phyloP scores from a whole-genome alignment of 2,113 vertebrate genomes.

The Sarotherodon lohbergeri region DNA sequence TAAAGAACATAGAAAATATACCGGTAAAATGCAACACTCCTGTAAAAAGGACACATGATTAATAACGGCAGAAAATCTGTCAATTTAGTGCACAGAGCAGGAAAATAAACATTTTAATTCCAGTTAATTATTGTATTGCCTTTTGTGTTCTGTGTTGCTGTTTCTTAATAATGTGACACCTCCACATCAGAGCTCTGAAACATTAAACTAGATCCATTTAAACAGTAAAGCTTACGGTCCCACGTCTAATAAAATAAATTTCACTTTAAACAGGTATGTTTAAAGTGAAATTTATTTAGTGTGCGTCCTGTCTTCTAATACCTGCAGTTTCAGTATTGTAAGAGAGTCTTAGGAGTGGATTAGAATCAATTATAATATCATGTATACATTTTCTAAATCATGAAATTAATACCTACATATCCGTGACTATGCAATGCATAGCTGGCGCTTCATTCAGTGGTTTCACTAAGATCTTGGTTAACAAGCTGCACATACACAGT shows the following conservation, averaged over 20 bases:
- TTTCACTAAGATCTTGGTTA: neutral
- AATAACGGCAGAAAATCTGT: neutral
- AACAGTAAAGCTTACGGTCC: rapidly evolving
- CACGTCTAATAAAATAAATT: neutral
- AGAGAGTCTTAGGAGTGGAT: neutral
- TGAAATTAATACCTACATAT: neutral
- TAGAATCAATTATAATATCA: neutral
- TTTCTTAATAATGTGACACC: neutral
- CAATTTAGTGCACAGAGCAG: neutral
- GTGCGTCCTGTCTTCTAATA: neutral
- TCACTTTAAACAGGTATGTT: neutral
- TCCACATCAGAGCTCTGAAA: neutral
- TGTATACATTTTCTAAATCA: neutral
- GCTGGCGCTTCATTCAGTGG: neutral
- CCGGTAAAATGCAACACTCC: neutral
- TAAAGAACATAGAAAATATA: neutral
- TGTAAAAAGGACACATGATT: neutral
- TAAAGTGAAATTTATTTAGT: neutral
- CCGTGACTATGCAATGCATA: neutral
- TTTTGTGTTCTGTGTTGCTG: neutral
- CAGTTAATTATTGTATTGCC: neutral
- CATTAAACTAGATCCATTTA: neutral
- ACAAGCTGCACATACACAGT: neutral
- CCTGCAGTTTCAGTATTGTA: neutral
- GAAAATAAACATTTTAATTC: neutral